phyloP scores from a whole-genome alignment of 2,113 vertebrate species.

The Dipodomys stephensi region DNA sequence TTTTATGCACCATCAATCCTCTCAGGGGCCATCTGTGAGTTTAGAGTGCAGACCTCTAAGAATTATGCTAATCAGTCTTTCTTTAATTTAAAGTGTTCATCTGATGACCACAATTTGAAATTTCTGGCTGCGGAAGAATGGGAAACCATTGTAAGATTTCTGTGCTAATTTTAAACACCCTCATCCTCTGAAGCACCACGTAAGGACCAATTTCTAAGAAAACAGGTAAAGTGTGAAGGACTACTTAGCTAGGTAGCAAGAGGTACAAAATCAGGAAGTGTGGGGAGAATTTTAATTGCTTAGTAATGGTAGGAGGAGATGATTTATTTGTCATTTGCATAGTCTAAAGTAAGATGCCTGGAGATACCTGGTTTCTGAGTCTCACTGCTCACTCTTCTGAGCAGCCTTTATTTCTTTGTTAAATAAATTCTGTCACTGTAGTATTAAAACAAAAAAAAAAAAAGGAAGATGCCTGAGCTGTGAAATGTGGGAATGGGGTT shows the following conservation, averaged over 20 bases:
- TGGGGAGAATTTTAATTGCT: constrained; percentile 80
- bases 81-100: constrained; percentile 76
- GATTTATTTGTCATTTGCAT: constrained; percentile 78
- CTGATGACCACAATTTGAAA: constrained; percentile 75
- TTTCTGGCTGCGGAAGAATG: constrained; percentile 68
- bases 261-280: constrained; percentile 30
- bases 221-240: constrained; percentile 65
- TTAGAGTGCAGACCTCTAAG: constrained; percentile 68
- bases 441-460: neutral
- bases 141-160: constrained; percentile 71
- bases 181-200: constrained; percentile 66
- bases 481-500: constrained; percentile 73
- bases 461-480: constrained; percentile 62
- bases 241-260: constrained; percentile 54
- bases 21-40: constrained; percentile 41
- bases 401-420: too few species aligned
- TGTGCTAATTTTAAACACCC: constrained; percentile 72
- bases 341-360: constrained; percentile 64
- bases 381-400: too few species aligned
- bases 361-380: too few species aligned
- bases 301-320: constrained; percentile 76
- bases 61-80: constrained; percentile 67
- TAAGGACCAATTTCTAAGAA: constrained; percentile 79
- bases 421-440: too few species aligned
- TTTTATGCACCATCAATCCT: constrained; percentile 56